Evolutionary conservation across 2,113 vertebrate species (phyloP).

Genomic region (Tachysurus vachellii): DNA sequence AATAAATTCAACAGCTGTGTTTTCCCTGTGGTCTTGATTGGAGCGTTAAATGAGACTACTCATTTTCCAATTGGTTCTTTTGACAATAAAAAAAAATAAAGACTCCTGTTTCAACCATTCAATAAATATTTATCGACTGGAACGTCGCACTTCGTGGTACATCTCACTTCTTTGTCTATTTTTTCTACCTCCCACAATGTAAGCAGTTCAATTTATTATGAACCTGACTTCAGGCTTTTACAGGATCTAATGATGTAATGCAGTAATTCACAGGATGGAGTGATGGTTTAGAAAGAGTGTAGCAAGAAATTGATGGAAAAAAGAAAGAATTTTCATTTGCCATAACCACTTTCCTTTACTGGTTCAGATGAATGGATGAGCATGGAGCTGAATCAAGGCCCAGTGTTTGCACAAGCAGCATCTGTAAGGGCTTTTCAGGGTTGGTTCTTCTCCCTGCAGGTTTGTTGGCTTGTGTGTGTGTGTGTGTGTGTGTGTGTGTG

Average conservation of each 20-base stretch:
- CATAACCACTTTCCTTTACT: slow-evolving; percentile 44
- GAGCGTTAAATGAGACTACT: slow-evolving; percentile 2
- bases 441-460: slow-evolving; percentile 38
- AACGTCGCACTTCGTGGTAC: slow-evolving; percentile 53
- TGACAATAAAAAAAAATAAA: slow-evolving; percentile 7
- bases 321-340: slow-evolving; percentile 45
- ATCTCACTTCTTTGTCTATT: slow-evolving; percentile 48
- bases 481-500: slow-evolving; percentile 27
- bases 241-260: slow-evolving; percentile 55
- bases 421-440: slow-evolving; percentile 43
- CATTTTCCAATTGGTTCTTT: slow-evolving; percentile 41
- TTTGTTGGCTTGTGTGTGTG: neutral
- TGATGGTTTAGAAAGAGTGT: slow-evolving; percentile 19
- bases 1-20: neutral
- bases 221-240: slow-evolving; percentile 53
- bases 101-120: slow-evolving; percentile 49
- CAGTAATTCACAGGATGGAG: slow-evolving; percentile 20
- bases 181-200: slow-evolving; percentile 50
- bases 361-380: slow-evolving; percentile 48
- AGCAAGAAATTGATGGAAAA: slow-evolving; percentile 40
- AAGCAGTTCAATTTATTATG: slow-evolving; percentile 60
- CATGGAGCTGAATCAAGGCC: slow-evolving; percentile 31
- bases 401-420: slow-evolving; percentile 47
- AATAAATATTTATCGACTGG: slow-evolving; percentile 61
- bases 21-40: slow-evolving; percentile 8